These are phyloP conservation scores for Syngnathus floridae DNA, from an alignment of 2,113 vertebrate species.

Conservation along the genomic window DNA sequence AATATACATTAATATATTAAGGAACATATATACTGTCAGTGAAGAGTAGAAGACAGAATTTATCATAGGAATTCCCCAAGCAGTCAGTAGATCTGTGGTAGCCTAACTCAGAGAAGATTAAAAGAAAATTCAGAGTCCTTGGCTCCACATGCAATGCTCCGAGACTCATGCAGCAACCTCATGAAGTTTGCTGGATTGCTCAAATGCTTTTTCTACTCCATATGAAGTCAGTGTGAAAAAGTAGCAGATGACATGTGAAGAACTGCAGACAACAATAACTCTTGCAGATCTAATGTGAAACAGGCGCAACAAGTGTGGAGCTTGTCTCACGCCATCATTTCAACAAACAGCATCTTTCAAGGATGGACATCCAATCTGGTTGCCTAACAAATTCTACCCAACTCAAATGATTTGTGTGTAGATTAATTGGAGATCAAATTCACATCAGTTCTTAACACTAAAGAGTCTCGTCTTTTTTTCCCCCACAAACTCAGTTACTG, in stretches of 20 bases:
- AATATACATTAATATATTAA: too few relatives aligned
- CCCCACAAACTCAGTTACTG: neutral
- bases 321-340: neutral
- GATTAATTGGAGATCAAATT: neutral
- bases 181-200: constrained; percentile 2
- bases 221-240: constrained; percentile 5
- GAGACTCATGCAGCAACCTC: constrained; percentile 29
- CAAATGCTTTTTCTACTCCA: neutral
- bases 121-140: neutral
- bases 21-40: neutral
- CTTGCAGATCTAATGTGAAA: neutral
- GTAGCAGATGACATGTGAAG: neutral
- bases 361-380: neutral
- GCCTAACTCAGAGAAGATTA: neutral
- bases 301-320: neutral
- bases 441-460: neutral
- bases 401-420: neutral
- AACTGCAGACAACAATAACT: neutral
- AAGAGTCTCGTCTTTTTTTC: neutral
- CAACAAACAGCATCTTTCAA: neutral
- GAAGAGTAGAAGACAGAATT: neutral
- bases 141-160: constrained; percentile 15
- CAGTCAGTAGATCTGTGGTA: neutral
- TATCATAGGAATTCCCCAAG: neutral
- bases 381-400: neutral